Conservation (phyloP, 2,888 invertebrate genomes). For the Protophormia terraenovae region DNA sequence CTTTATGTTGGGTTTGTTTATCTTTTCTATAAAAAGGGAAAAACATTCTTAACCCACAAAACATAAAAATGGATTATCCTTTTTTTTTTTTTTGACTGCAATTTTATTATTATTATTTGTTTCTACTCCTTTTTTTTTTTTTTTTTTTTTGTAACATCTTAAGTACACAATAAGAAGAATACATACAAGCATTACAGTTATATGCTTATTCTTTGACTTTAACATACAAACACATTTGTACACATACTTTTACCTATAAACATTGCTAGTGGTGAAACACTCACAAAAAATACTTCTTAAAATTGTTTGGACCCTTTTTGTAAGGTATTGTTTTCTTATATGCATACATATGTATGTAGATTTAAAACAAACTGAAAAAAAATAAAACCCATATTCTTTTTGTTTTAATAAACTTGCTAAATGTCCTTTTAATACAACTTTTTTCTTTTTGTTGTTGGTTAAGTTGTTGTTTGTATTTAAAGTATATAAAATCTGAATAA, state of each 20-base stretch:
- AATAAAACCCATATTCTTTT: constrained; percentile 24
- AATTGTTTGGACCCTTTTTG: constrained; percentile 5
- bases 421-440: constrained; percentile 50
- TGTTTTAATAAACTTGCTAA: constrained; percentile 49
- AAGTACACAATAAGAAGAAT: constrained; percentile 1
- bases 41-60: constrained; percentile 55
- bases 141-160: not conserved
- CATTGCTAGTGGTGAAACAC: constrained; percentile 6
- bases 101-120: no score
- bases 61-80: constrained; percentile 60
- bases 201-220: not conserved
- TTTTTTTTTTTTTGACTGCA: constrained; percentile 52
- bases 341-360: not conserved
- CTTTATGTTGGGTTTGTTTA: constrained; percentile 40
- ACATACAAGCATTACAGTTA: not conserved
- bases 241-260: not conserved
- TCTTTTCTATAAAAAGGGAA: constrained; percentile 31
- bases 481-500: not conserved
- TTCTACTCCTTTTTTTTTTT: not conserved
- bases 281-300: not conserved
- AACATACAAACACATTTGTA: not conserved
- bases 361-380: not conserved
- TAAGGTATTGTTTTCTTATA: not conserved
- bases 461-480: constrained; percentile 39
- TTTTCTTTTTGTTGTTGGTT: constrained; percentile 22